Base-by-base conservation (phyloP, 1,140 invertebrate species). In the Solen grandis region DNA sequence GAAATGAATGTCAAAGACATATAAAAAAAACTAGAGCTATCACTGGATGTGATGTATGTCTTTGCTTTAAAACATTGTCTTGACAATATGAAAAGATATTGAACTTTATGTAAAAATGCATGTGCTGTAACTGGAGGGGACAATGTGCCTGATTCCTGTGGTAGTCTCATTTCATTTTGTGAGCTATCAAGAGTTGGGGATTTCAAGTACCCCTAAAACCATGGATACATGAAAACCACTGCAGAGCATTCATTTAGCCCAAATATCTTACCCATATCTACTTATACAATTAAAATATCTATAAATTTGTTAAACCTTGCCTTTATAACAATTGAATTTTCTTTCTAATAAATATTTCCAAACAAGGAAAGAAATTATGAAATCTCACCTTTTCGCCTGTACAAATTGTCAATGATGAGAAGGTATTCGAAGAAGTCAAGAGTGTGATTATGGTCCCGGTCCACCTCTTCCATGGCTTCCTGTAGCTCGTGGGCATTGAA, bases 361-460 rank as follows among this genome's bases (percentile, higher is more conserved):
- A 10, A 5, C 22, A 19, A 50, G 10, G 29, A n/a, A 27, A 14
- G 33, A 10, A 27, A 62, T 13, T 19, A 1, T 50, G 38, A 0
- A 25, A 54, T 22, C 66, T 38, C 63, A 87, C 86, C 87, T 70
- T 74, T 82, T 50, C 78, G 81, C 31, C 74, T 68, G 41, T 70
- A 73, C 13, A 88, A 68, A 31, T 83, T 84, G 62, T 84, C 80
- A 2, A 85, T 84, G 27, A 87, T 82, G 10, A 84, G 63, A 25
- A 87, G 62, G 57, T 88, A 88, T 66, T 88, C 87, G 41, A 82
- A 88, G 79, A 88, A 88, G 59, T 88, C 87, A 22, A 88, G 50
- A 0, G 80, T 70, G 33, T 81, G 55, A 33, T 83, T 85, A 14
- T 68, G 69, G 68, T 88, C 86, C 1, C 85, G 50, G 38, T 88